Evolutionary conservation across 2,113 vertebrate genomes (phyloP).

Genomic region (Hippopotamus amphibius): DNA sequence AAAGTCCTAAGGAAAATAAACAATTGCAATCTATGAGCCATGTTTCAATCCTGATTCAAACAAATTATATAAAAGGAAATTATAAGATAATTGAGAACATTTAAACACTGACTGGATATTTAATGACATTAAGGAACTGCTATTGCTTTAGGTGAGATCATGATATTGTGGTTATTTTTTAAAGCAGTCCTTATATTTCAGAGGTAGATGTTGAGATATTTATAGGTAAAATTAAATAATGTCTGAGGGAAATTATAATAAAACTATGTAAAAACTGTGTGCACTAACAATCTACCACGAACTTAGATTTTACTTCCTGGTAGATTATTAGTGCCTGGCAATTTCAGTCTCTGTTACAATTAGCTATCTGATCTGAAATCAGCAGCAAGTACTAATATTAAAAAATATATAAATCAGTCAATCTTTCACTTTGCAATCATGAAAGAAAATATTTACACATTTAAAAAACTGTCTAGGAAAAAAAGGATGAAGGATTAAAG

Average conservation of each 20-base stretch:
- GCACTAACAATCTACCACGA: too few relatives aligned
- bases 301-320: neutral
- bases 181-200: neutral
- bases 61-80: neutral
- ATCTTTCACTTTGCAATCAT: neutral
- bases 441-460: slow-evolving; percentile 5
- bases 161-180: neutral
- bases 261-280: neutral
- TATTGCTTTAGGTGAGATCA: neutral
- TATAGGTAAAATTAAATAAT: slow-evolving; percentile 21
- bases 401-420: neutral
- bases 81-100: neutral
- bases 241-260: neutral
- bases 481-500: neutral
- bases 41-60: slow-evolving; percentile 12
- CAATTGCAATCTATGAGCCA: neutral
- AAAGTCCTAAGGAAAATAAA: neutral
- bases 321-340: neutral
- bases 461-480: neutral
- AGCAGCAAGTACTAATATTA: neutral
- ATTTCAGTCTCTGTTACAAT: neutral
- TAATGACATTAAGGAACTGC: slow-evolving; percentile 5
- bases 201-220: slow-evolving; percentile 7
- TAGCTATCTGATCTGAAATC: slow-evolving; percentile 33
- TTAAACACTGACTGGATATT: neutral